Base-by-base conservation (phyloP, 2,113 vertebrate species). In the Scophthalmus maximus region DNA sequence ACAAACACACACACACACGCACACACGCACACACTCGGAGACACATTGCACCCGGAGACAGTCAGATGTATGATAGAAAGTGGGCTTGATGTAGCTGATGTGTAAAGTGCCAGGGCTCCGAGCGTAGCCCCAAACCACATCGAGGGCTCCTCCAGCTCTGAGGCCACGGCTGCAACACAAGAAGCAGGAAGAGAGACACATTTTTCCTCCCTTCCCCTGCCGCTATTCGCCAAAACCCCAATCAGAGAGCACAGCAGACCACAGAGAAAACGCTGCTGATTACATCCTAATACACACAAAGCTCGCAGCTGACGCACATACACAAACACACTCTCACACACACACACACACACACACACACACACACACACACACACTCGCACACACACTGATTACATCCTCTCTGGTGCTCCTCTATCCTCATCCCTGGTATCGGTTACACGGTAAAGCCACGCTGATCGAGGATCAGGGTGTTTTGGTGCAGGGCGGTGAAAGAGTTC, bases 251-350 rank as follows among this genome's bases (percentile, higher is more conserved):
- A 81, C 47, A 76, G 86, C 83, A 36, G 81, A 91, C 89, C 88
- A 81, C 87, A 87, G 80, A 85, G 73, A 82, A 83, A 86, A 89
- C 68, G 82, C 76, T 67, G 80, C 83, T 91, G 88, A 91, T 92
- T 91, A 81, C 88, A 79, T 89, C 86, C 83, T 90, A 89, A 91
- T 88, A 85, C 86, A 85, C 87, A 88, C 81, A 84, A 72, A 88
- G 82, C 78, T 72, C n/a, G 79, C 66, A 77, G 76, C 79, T 82
- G 71, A 83, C 72, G 23, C 79, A 64, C 73, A 67, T 60, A 66
- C 59, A 78, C 79, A 82, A 52, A 78, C 56, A 63, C 7, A 20
- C 66, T 50, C 63, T 42, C 74, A 63, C 63, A 44, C 65, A 52
- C 62, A 49, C 84, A 20, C 42, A 46, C 42, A 55, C 52, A n/a